phyloP scores from a whole-genome alignment of 2,797 vertebrate genomes.

The Chaetophractus vellerosus region DNA sequence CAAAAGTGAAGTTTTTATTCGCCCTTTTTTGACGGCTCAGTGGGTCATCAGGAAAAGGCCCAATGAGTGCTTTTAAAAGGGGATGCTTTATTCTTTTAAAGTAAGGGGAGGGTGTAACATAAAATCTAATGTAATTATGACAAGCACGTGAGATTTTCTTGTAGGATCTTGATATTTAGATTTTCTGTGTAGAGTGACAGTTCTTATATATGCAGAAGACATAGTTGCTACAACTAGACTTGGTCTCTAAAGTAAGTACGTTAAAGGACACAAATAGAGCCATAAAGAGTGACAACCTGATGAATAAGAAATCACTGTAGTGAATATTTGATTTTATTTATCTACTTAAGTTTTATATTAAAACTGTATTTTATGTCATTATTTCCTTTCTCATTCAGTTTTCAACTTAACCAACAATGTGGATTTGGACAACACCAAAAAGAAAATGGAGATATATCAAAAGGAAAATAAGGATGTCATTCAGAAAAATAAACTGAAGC shows the following conservation, averaged over 20 bases:
- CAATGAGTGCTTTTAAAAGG: too few species aligned
- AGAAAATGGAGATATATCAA: constrained; percentile 98
- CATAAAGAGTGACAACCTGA: not conserved
- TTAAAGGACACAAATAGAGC: not conserved
- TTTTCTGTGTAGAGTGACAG: not conserved
- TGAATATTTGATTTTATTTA: constrained; percentile 62
- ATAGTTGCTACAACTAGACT: not conserved
- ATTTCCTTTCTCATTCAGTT: constrained; percentile 90
- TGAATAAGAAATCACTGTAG: constrained; percentile 47
- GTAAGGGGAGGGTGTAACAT: constrained; percentile 3
- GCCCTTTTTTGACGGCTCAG: too few species aligned
- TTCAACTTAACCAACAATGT: constrained; percentile 98
- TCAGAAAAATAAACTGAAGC: constrained; percentile 97
- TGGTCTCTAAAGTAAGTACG: constrained; percentile 32
- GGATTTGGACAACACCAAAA: constrained; percentile 97
- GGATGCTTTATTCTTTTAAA: constrained; percentile 45
- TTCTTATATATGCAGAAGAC: constrained; percentile 39
- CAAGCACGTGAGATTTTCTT: not conserved
- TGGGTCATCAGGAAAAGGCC: too few species aligned
- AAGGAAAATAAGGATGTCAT: constrained; percentile 97
- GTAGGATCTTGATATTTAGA: not conserved
- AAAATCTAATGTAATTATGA: constrained; percentile 29
- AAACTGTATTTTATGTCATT: constrained; percentile 66
- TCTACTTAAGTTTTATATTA: constrained; percentile 60
- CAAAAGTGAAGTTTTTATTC: too few species aligned